A percentile compares a stretch with the other conserved stretches of the same genome.
phyloP scores from a whole-genome alignment of 2,113 vertebrate species.

The Psettodes erumei region DNA sequence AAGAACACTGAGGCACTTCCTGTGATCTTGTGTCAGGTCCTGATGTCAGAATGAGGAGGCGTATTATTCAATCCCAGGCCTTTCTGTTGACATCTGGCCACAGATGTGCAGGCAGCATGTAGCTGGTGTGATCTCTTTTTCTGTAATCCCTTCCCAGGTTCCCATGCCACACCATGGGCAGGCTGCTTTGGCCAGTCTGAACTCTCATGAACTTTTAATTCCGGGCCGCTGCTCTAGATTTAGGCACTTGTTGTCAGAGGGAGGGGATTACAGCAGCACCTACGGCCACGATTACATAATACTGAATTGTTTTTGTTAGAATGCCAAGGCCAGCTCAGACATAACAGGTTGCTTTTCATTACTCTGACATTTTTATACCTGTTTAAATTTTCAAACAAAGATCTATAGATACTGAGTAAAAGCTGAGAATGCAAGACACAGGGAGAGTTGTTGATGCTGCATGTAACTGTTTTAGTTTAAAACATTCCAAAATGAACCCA shows the following conservation, averaged over 20 bases:
- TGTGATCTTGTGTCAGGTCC: constrained; percentile 30
- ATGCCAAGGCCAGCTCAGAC: constrained; percentile 5
- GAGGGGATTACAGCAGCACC: constrained; percentile 64
- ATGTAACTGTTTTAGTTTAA: too few species aligned
- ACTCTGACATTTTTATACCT: background rate
- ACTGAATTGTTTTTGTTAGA: background rate
- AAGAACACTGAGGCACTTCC: constrained; percentile 47
- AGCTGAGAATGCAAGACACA: background rate
- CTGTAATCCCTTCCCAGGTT: constrained; percentile 64
- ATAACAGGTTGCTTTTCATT: constrained; percentile 12
- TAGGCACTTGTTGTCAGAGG: constrained; percentile 60
- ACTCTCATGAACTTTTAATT: constrained; percentile 75
- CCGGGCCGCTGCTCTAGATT: constrained; percentile 61
- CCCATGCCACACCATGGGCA: constrained; percentile 26
- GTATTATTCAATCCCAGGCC: constrained; percentile 31
- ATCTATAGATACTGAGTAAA: background rate
- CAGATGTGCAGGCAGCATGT: constrained; percentile 56
- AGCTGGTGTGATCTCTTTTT: constrained; percentile 20
- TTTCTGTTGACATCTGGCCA: constrained; percentile 20
- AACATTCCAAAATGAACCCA: too few species aligned
- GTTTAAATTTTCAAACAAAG: background rate
- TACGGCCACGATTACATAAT: constrained; percentile 64
- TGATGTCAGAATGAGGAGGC: constrained; percentile 39
- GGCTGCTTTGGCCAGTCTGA: constrained; percentile 54
- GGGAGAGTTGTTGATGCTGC: background rate